Conservation (phyloP, 2,888 invertebrate species). For the Plebejus anna region DNA sequence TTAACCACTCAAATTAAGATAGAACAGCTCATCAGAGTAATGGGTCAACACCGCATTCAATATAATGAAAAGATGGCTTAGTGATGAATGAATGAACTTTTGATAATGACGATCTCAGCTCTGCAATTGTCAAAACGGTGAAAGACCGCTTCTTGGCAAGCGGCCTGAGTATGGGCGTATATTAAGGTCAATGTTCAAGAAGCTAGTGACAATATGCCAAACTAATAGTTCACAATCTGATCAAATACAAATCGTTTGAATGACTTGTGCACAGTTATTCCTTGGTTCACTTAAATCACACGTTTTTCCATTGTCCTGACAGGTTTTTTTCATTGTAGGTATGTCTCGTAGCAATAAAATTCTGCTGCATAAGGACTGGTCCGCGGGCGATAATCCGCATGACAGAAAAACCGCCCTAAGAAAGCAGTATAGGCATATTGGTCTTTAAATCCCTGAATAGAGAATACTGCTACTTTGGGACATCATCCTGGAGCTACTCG, state of each 20-base stretch:
- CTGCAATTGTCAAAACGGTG: background rate
- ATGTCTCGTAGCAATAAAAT: too few species aligned
- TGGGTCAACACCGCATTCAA: background rate
- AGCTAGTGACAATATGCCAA: background rate
- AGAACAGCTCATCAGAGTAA: background rate
- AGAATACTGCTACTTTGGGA: background rate
- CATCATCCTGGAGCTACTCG: background rate
- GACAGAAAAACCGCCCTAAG: too few species aligned
- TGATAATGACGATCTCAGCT: background rate
- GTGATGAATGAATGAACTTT: background rate
- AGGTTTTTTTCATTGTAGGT: too few species aligned
- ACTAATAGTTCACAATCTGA: background rate
- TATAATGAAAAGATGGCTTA: background rate
- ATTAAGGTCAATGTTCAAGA: constrained; percentile 24
- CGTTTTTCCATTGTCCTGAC: background rate
- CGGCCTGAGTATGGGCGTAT: background rate
- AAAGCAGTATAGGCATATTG: too few species aligned
- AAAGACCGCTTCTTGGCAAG: constrained; percentile 11
- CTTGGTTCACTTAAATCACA: background rate
- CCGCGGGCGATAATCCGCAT: too few species aligned
- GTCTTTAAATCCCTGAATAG: too few species aligned
- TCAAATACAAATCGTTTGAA: background rate
- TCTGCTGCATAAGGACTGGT: background rate
- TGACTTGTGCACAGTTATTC: background rate
- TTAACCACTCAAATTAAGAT: constrained; percentile 2